Evolutionary conservation across 2,113 vertebrate genomes (phyloP).

Genomic region (Nothoprocta perdicaria): DNA sequence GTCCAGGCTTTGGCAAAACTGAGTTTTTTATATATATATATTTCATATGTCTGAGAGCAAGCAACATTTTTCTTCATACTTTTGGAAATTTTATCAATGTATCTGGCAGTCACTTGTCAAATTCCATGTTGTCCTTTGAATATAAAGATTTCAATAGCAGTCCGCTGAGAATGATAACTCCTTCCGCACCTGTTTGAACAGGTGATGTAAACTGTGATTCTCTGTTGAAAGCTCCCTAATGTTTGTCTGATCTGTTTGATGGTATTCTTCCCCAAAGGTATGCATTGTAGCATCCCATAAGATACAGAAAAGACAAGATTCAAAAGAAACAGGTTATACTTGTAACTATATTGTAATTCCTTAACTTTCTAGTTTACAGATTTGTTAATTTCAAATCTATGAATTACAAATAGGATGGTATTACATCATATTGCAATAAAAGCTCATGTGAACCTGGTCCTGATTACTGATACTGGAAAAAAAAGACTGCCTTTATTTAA

Average conservation of each 20-base stretch:
- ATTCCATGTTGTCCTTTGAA: neutral
- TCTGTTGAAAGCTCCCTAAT: slow-evolving; percentile 4
- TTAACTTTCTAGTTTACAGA: neutral
- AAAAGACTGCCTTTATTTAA: neutral
- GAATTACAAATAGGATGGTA: neutral
- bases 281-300: neutral
- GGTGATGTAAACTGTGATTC: slow-evolving; percentile 2
- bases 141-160: neutral
- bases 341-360: neutral
- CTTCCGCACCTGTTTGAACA: neutral
- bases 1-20: neutral
- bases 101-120: slow-evolving; percentile 7
- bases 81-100: neutral
- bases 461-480: neutral
- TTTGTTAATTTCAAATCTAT: neutral
- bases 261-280: neutral
- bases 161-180: slow-evolving; percentile 14
- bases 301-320: slow-evolving; percentile 10
- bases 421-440: neutral
- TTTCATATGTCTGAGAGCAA: neutral
- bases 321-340: slow-evolving; percentile 7
- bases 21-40: neutral
- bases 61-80: neutral
- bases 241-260: neutral
- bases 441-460: neutral